Evolutionary conservation across 2,888 invertebrate genomes (phyloP).

Genomic region (Euzetes globulus): DNA sequence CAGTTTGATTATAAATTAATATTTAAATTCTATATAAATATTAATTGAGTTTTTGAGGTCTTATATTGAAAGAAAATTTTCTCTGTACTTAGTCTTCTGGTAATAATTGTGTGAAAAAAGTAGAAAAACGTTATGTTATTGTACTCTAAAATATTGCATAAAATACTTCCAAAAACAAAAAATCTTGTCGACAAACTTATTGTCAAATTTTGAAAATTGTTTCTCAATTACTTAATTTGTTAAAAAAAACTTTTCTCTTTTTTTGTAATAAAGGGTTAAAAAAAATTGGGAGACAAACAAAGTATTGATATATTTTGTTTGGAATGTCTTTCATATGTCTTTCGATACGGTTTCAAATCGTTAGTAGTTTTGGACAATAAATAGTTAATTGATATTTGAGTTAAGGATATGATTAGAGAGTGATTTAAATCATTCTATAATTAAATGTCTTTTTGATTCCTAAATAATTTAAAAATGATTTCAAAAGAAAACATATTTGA

Average conservation of each 20-base stretch:
- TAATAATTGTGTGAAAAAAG: background rate
- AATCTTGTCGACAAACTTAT: background rate
- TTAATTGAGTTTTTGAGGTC: background rate
- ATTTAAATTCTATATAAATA: background rate
- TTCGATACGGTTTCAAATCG: background rate
- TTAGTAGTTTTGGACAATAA: constrained; percentile 3
- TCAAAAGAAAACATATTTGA: background rate
- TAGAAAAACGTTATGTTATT: background rate
- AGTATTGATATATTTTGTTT: background rate
- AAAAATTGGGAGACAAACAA: background rate
- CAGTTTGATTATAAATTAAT: background rate
- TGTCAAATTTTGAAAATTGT: background rate
- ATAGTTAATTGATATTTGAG: background rate
- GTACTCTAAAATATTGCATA: constrained; percentile 14
- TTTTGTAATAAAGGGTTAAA: background rate
- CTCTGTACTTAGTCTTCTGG: background rate
- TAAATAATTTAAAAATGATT: background rate
- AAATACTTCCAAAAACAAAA: background rate
- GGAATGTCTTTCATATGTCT: background rate
- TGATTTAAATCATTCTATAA: background rate
- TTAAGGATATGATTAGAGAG: background rate
- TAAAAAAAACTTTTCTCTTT: no score
- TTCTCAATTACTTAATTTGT: no score
- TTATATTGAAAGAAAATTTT: background rate
- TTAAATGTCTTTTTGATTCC: background rate